Percentiles rank a stretch among this genome's conserved stretches.
phyloP scores from a whole-genome alignment of 2,113 vertebrate genomes.

The Antechinus stuartii region DNA sequence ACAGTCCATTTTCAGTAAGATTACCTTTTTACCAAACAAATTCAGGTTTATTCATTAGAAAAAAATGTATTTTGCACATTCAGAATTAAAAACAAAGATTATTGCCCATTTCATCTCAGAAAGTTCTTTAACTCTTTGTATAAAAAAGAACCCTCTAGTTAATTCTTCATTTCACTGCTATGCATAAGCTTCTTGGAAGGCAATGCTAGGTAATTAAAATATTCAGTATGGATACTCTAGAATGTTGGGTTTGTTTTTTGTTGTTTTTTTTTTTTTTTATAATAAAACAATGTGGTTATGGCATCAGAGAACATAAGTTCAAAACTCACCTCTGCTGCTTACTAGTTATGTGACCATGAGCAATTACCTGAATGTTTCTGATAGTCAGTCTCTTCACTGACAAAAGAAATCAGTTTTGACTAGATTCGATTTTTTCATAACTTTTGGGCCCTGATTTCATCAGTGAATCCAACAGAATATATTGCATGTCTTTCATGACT shows the following conservation, averaged over 20 bases:
- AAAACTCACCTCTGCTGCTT: not conserved
- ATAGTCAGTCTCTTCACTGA: no score
- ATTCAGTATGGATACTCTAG: not conserved
- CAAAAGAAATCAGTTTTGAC: not conserved
- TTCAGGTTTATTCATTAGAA: not conserved
- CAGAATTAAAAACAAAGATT: not conserved
- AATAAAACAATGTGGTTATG: not conserved
- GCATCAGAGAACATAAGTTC: not conserved
- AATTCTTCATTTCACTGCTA: not conserved
- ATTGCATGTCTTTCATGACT: not conserved
- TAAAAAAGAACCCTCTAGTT: not conserved
- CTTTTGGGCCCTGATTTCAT: not conserved
- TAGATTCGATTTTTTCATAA: not conserved
- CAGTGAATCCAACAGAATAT: not conserved
- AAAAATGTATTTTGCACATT: not conserved
- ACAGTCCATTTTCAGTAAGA: not conserved
- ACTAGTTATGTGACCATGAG: not conserved
- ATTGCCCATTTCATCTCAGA: not conserved
- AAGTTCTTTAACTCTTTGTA: not conserved
- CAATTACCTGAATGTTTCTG: not conserved
- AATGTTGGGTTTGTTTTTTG: not conserved
- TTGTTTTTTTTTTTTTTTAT: not conserved
- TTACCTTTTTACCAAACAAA: not conserved
- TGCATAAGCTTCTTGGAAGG: not conserved
- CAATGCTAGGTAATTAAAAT: constrained; percentile 11